Percentiles rank a stretch among this genome's conserved stretches.
These are phyloP conservation scores for Irena cyanogastra DNA, from an alignment of 2,113 vertebrate species.

Conservation along the genomic window DNA sequence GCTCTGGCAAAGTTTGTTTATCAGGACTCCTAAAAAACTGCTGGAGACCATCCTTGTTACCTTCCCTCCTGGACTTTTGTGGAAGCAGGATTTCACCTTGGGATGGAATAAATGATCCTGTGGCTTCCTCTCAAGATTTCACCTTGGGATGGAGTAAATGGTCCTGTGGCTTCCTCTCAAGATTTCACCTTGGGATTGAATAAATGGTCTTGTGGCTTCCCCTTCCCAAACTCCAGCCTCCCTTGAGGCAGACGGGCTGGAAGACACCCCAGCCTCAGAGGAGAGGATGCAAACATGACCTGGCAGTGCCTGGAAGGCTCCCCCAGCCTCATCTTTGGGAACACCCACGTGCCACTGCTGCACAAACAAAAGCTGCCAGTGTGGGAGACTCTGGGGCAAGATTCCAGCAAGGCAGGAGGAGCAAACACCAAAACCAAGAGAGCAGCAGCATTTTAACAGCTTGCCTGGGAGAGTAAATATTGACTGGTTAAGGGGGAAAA, in stretches of 20 bases:
- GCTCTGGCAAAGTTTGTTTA: not conserved
- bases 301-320: not conserved
- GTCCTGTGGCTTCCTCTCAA: not conserved
- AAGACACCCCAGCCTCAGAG: not conserved
- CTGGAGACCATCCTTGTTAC: not conserved
- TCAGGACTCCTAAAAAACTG: not conserved
- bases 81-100: not conserved
- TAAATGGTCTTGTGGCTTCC: not conserved
- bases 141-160: no score
- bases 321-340: not conserved
- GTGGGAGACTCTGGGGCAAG: conserved; percentile 18
- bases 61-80: not conserved
- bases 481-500: conserved; percentile 12
- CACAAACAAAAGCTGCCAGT: conserved; percentile 17
- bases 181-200: not conserved
- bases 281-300: not conserved
- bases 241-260: not conserved
- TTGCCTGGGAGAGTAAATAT: conserved; percentile 35
- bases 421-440: conserved; percentile 1
- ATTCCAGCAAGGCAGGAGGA: conserved; percentile 42
- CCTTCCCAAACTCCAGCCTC: not conserved
- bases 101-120: not conserved
- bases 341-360: not conserved
- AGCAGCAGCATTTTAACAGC: conserved; percentile 9
- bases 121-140: not conserved